Percentiles rank a stretch among this genome's conserved stretches.
Conservation (phyloP, 2,888 invertebrate species). For the Euplagia quadripunctaria region DNA sequence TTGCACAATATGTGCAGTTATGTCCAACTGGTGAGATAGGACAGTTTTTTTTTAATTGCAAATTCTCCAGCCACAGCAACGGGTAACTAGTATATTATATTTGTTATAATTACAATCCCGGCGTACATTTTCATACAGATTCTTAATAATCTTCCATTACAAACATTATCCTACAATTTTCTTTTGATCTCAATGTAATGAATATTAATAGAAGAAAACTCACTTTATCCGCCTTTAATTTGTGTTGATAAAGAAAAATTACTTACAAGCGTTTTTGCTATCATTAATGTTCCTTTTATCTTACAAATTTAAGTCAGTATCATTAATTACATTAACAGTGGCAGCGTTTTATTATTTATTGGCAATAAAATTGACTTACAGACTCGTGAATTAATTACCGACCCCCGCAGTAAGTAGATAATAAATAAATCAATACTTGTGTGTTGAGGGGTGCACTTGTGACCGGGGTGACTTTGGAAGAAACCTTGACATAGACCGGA, state of each 20-base stretch:
- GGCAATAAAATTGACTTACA: constrained; percentile 9
- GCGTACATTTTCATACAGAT: not conserved
- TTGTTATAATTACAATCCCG: not conserved
- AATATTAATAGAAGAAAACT: not conserved
- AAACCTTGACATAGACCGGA: not conserved
- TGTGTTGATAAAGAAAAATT: constrained; percentile 11
- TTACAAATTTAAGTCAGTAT: constrained; percentile 2
- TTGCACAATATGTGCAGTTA: too few species aligned
- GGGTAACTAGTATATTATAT: too few species aligned
- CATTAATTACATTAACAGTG: constrained; percentile 15
- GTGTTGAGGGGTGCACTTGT: not conserved
- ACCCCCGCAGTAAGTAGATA: not conserved
- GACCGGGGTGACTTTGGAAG: not conserved
- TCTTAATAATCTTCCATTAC: not conserved
- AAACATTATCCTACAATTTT: not conserved
- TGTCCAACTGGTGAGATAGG: too few species aligned
- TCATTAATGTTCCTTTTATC: constrained; percentile 4
- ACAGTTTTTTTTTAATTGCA: too few species aligned
- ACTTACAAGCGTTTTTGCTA: not conserved
- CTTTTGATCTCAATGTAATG: not conserved
- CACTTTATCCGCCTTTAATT: not conserved
- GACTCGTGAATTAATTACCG: constrained; percentile 8
- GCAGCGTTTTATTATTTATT: constrained; percentile 7
- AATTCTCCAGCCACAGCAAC: too few species aligned
- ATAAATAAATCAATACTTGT: constrained; percentile 1